These are phyloP conservation scores for Meloe dianella DNA, from an alignment of 2,888 invertebrate genomes.

Conservation along the genomic window DNA sequence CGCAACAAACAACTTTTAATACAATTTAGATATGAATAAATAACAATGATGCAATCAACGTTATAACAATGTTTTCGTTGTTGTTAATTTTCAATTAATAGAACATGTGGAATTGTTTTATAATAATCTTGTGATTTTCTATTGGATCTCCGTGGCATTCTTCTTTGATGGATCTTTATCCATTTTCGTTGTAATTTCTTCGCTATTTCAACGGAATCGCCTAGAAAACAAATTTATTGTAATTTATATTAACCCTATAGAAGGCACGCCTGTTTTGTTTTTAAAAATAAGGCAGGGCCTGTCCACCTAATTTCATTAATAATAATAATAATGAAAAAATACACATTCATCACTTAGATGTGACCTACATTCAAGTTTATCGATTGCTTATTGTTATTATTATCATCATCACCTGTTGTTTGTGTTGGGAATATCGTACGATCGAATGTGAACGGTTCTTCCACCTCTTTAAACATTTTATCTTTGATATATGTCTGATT, in stretches of 20 bases:
- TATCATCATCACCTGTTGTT: slow-evolving; percentile 47
- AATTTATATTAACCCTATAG: slow-evolving; percentile 22
- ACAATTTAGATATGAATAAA: slow-evolving; percentile 15
- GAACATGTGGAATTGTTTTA: not conserved
- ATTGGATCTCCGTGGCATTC: not conserved
- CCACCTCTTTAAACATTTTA: slow-evolving; percentile 67
- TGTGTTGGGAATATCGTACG: slow-evolving; percentile 59
- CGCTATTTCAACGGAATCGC: slow-evolving; percentile 48
- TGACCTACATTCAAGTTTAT: no score
- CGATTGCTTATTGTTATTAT: no score
- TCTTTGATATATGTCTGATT: slow-evolving; percentile 66
- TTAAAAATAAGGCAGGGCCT: slow-evolving; percentile 16
- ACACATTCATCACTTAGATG: no score
- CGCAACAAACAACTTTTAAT: slow-evolving; percentile 26
- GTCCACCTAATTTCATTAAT: no score
- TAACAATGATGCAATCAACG: not conserved
- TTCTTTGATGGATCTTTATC: not conserved
- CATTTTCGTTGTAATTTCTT: slow-evolving; percentile 44
- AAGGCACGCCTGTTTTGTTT: slow-evolving; percentile 26
- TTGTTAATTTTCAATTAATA: slow-evolving; percentile 12
- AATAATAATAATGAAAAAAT: no score
- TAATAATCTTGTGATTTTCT: slow-evolving; percentile 10
- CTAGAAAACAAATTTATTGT: slow-evolving; percentile 39
- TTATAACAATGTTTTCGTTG: not conserved
- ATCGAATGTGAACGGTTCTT: slow-evolving; percentile 70